A percentile compares a stretch with the other conserved stretches of the same genome.
Evolutionary conservation across 2,797 vertebrate genomes (phyloP).

Genomic region (Poecilia picta): DNA sequence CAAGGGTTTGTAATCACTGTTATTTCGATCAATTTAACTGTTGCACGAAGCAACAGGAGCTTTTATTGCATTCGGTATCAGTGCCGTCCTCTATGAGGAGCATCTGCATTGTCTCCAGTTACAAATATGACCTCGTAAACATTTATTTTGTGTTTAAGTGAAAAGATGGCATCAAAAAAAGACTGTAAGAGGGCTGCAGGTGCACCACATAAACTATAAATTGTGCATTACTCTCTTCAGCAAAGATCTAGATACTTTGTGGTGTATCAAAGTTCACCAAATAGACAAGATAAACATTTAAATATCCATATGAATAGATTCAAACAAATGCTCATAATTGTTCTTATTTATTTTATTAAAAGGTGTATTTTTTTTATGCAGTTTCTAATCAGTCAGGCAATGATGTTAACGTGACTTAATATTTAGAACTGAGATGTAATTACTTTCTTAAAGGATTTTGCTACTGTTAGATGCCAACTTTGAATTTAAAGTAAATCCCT

Average conservation of each 20-base stretch:
- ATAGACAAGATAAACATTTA: not conserved
- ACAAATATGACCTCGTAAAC: not conserved
- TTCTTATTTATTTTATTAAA: not conserved
- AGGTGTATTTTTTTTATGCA: not conserved
- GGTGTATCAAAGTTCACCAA: not conserved
- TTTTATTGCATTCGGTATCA: not conserved
- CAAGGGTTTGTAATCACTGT: not conserved
- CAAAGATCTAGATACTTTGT: not conserved
- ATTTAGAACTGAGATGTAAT: not conserved
- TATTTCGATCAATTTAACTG: not conserved
- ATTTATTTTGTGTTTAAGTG: constrained; percentile 1
- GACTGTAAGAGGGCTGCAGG: not conserved
- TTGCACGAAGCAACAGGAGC: not conserved
- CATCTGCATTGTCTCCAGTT: not conserved
- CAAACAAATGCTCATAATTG: not conserved
- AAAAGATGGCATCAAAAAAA: not conserved
- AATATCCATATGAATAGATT: not conserved
- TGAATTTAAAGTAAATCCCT: not conserved
- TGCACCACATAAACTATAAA: not conserved
- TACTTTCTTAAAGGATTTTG: not conserved
- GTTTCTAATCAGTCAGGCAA: not conserved
- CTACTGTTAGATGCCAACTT: too few species aligned
- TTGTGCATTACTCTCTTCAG: not conserved
- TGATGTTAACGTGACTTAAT: not conserved
- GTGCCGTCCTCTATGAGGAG: too few species aligned